Conservation (phyloP, 1,140 invertebrate genomes). For the Hestina assimilis region DNA sequence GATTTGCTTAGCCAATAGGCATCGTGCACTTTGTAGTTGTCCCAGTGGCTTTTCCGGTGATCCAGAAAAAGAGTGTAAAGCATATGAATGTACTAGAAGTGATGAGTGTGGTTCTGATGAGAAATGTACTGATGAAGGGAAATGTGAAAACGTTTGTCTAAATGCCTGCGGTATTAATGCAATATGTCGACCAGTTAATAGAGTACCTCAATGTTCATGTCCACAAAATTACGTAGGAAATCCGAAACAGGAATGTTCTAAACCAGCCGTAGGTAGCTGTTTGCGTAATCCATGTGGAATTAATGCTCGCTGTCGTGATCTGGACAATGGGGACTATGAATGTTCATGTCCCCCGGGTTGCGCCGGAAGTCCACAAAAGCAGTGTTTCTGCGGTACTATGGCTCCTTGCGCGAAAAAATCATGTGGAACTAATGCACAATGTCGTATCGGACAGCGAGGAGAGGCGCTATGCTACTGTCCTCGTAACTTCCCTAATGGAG, state of each 20-base stretch:
- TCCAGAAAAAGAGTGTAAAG: slow-evolving; percentile 85
- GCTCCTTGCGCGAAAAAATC: slow-evolving; percentile 84
- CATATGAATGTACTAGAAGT: slow-evolving; percentile 87
- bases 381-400: slow-evolving; percentile 85
- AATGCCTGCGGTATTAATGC: slow-evolving; percentile 91
- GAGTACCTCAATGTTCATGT: slow-evolving; percentile 89
- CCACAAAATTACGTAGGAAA: slow-evolving; percentile 92
- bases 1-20: slow-evolving; percentile 85
- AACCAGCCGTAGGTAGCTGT: slow-evolving; percentile 82
- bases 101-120: slow-evolving; percentile 89
- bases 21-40: slow-evolving; percentile 90
- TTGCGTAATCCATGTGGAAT: slow-evolving; percentile 88
- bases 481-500: slow-evolving; percentile 87
- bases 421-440: slow-evolving; percentile 91
- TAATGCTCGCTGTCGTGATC: slow-evolving; percentile 89
- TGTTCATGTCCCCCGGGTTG: slow-evolving; percentile 89
- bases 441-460: slow-evolving; percentile 82
- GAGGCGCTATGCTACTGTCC: slow-evolving; percentile 91
- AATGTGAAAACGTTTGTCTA: slow-evolving; percentile 91
- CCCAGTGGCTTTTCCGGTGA: slow-evolving; percentile 91
- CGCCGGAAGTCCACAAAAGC: slow-evolving; percentile 88
- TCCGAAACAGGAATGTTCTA: slow-evolving; percentile 87
- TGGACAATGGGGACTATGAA: slow-evolving; percentile 84
- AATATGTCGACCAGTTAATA: slow-evolving; percentile 88
- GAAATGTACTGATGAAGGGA: slow-evolving; percentile 84